Evolutionary conservation across 2,113 vertebrate genomes (phyloP).

Genomic region (Calyptomena viridis): DNA sequence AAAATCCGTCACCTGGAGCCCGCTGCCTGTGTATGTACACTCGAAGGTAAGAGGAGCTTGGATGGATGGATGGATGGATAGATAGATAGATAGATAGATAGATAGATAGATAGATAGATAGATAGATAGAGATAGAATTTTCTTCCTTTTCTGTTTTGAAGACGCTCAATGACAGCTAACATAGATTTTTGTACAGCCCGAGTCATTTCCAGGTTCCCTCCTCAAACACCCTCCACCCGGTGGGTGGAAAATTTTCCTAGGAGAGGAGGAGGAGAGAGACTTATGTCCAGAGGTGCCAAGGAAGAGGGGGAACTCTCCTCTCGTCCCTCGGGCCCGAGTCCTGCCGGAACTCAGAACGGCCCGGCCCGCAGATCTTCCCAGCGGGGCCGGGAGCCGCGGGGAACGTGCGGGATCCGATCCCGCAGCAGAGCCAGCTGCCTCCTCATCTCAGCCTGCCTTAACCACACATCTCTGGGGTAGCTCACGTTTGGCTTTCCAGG

Average conservation of each 20-base stretch:
- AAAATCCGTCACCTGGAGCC: slow-evolving; percentile 17
- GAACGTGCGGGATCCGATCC: not conserved
- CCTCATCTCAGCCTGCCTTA: not conserved
- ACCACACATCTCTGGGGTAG: not conserved
- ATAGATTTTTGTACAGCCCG: not conserved
- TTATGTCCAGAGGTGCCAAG: not conserved
- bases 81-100: fast-evolving
- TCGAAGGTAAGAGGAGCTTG: not conserved
- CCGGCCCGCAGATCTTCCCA: not conserved
- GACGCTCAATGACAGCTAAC: fast-evolving
- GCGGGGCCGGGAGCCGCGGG: not conserved
- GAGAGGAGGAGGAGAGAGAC: not conserved
- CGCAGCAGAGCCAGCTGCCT: not conserved
- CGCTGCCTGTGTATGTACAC: not conserved
- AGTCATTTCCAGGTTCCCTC: not conserved
- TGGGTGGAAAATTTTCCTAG: not conserved
- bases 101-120: not conserved
- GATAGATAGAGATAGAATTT: not conserved
- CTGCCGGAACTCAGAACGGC: not conserved
- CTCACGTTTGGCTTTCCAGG: not conserved
- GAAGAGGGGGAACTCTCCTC: not conserved
- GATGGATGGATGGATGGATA: not conserved
- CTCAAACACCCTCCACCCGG: fast-evolving
- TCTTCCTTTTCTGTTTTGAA: not conserved
- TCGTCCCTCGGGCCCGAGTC: not conserved